Base-by-base conservation (phyloP, 2,113 vertebrate genomes). In the Tragelaphus imberbis region DNA sequence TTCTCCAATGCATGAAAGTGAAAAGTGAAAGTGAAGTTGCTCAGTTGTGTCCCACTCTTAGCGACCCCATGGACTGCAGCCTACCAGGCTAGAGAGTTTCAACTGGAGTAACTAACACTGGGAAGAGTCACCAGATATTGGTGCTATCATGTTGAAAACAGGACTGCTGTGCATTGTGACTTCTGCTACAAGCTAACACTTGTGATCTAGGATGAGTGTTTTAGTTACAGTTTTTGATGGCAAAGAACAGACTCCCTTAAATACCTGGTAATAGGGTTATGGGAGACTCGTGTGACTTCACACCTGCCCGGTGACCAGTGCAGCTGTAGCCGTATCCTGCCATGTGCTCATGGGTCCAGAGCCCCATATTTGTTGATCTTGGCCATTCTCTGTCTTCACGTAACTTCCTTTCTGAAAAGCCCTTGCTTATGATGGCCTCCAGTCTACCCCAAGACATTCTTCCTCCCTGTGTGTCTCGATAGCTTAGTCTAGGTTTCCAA, bases 221-320 rank as follows among this genome's bases (percentile, higher is more conserved):
- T 91, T 27, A 30, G 56, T 88, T 65, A 51, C 0, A 9, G 0
- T 86, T 82, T 93, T 33, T 63, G 51, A 25, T 51, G 58, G 36
- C 30, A 81, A 88, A 16, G 68, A 47, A 63, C 40, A 82, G 65
- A 86, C n/a, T 59, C 47, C 19, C 4, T 56, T 79, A 68, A 40
- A 61, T 19, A 47, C 13, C 13, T 86, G 53, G 14, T 56, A 44
- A 27, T 23, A 44, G 40, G 68, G 44, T 65, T 28, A 11, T 17
- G 3, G 13, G 16, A 59, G 49, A 51, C 28, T 9, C 36, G 58
- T 7, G 25, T 19, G n/a, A 88, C 2, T n/a, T 30, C 33, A n/a
- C 12, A 9, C 17, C 1, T 2, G 2, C 2, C 55, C 30, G 6
- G 51, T 28, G 56, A 25, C 2, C 3, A 13, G 0, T 0, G 7